Evolutionary conservation across 2,888 invertebrate species (phyloP).

Genomic region (Sesamia inferens): DNA sequence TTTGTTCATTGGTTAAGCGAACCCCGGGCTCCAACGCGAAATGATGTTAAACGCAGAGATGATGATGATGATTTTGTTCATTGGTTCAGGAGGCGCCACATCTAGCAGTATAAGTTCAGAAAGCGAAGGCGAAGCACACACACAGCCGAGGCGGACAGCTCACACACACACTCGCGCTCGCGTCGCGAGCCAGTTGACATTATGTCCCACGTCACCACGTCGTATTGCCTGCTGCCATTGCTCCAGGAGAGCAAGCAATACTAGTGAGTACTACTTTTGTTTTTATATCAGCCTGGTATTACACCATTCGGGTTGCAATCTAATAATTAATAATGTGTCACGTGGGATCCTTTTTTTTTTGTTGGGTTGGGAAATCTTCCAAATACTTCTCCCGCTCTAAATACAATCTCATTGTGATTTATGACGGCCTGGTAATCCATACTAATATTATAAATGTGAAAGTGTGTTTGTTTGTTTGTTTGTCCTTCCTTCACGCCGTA

Average conservation of each 20-base stretch:
- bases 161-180: slow-evolving; percentile 60
- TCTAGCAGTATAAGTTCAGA: slow-evolving; percentile 83
- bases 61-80: neutral
- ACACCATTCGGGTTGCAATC: no score
- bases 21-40: no score
- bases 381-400: no score
- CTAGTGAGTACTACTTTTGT: slow-evolving; percentile 63
- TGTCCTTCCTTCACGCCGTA: no score
- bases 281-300: slow-evolving; percentile 33
- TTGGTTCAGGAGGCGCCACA: slow-evolving; percentile 73
- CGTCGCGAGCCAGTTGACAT: slow-evolving; percentile 81
- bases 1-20: neutral
- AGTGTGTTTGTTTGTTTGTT: no score
- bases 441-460: no score
- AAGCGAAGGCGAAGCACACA: slow-evolving; percentile 79
- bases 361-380: no score
- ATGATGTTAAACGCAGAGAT: no score
- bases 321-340: no score
- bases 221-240: slow-evolving; percentile 73
- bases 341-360: no score
- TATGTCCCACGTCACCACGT: slow-evolving; percentile 84
- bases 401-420: neutral
- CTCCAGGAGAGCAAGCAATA: slow-evolving; percentile 64
- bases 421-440: neutral
- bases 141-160: slow-evolving; percentile 55